These are phyloP conservation scores for Dryobotodes eremita DNA, from an alignment of 2,888 invertebrate species.

Conservation along the genomic window DNA sequence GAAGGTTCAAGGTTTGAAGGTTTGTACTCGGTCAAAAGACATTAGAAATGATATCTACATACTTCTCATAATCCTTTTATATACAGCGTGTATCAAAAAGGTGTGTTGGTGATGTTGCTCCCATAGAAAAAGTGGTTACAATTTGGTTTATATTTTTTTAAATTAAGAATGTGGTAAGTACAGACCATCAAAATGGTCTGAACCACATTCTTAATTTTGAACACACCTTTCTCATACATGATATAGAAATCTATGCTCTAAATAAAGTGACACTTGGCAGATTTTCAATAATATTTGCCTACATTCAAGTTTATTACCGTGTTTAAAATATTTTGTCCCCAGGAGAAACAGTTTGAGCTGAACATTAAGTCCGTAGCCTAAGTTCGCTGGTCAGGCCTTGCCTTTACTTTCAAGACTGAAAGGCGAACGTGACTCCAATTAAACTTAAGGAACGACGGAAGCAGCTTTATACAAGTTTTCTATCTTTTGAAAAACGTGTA, in stretches of 20 bases:
- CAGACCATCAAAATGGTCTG: too few species aligned
- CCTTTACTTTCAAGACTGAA: conserved; percentile 2
- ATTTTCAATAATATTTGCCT: neutral
- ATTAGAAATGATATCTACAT: neutral
- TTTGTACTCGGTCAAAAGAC: neutral
- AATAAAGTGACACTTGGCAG: neutral
- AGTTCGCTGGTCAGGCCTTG: neutral
- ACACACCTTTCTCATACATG: too few species aligned
- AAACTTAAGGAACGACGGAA: conserved; percentile 3
- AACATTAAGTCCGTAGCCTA: neutral
- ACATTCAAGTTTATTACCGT: neutral
- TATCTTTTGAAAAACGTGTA: conserved; percentile 1
- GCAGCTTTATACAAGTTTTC: neutral
- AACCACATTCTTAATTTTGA: too few species aligned
- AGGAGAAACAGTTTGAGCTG: neutral
- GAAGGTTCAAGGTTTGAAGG: neutral
- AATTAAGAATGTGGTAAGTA: too few species aligned
- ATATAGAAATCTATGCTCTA: neutral
- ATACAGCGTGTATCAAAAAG: too few species aligned
- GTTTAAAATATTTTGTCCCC: neutral
- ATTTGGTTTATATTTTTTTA: too few species aligned
- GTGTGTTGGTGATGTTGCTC: too few species aligned
- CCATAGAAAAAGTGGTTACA: too few species aligned
- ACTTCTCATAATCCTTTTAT: neutral
- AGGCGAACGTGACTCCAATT: conserved; percentile 20